Base-by-base conservation (phyloP, 2,888 invertebrate genomes). In the Helobdella robusta region DNA sequence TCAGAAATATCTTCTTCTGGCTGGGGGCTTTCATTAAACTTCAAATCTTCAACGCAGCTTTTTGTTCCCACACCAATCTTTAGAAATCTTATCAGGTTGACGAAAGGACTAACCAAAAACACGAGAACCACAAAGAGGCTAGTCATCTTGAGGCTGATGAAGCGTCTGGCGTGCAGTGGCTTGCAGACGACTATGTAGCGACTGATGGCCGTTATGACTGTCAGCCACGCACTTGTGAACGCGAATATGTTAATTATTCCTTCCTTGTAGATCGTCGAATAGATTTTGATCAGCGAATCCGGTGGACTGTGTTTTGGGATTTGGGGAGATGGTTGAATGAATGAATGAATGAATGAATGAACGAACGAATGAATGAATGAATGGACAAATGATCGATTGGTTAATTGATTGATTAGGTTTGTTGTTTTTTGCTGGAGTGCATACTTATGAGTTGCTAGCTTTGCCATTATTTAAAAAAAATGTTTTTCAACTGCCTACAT, bases 151-250 rank as follows among this genome's bases (percentile, higher is more conserved):
- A 74, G 72, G 44, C 86, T 85, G 76, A 86, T 82, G 54, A 86
- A 83, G 4, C 86, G 85, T 59, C 86, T 81, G 20, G 85, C 69
- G 32, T 85, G 84, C 4, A 86, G 85, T 2, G 87, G 87, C 79
- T 85, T 86, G 73, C 87, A 87, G 4, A 87, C 86, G 68, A 87
- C 86, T 35, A 87, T 84, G 78, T 86, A 87, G 50, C 87, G 82
- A 75, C 87, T 87, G 68, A 87, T 82, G 23, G 87, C 87, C 71
- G 87, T 81, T 6, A 86, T 86, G 60, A 87, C 80, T 15, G 87
- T 83, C 85, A 87, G 85, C 83, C 87, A 84, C 2, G 87, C 87
- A 63, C 87, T 87, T 15, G 86, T 84, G 40, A 87, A 85, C 83
- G 77, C 73, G 61, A 76, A 76, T n/a, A 75, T 72, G 68, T 76